Evolutionary conservation across 2,888 invertebrate species (phyloP).

Genomic region (Entomobrya proxima): DNA sequence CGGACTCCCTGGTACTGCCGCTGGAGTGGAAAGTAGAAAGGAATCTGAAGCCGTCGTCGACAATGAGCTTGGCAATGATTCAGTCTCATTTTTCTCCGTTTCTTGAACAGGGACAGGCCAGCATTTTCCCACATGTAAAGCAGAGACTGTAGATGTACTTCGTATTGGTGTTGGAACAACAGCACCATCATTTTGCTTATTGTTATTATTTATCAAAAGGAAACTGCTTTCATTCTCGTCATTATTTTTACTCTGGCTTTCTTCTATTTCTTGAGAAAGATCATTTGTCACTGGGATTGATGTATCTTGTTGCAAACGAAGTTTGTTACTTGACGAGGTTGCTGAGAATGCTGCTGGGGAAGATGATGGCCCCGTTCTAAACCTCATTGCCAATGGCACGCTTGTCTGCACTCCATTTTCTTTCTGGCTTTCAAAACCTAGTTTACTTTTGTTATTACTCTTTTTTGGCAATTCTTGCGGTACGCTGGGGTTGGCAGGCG

Average conservation of each 20-base stretch:
- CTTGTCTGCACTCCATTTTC: conserved; percentile 11
- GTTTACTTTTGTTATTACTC: conserved; percentile 21
- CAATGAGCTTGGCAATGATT: not conserved
- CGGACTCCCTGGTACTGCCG: not conserved
- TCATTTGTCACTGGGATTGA: conserved; percentile 45
- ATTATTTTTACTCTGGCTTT: not conserved
- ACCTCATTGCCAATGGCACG: conserved; percentile 27
- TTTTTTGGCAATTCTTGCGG: not conserved
- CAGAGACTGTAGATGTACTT: not conserved
- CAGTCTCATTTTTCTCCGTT: not conserved
- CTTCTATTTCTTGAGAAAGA: not conserved
- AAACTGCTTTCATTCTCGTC: conserved; percentile 11
- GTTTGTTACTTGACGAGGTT: conserved; percentile 5
- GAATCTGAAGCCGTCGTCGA: not conserved
- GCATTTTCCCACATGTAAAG: not conserved
- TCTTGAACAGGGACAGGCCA: conserved; percentile 9
- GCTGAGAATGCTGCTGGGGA: not conserved
- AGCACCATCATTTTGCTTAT: conserved; percentile 18
- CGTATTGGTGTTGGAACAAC: not conserved
- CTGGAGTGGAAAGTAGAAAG: conserved; percentile 15
- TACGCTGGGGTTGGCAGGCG: not conserved
- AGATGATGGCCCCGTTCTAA: not conserved
- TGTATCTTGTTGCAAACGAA: conserved; percentile 10
- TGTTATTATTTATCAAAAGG: conserved; percentile 45
- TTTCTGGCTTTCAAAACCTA: not conserved